Base-by-base conservation (phyloP, 2,797 vertebrate genomes). In the Rhabdomys pumilio region DNA sequence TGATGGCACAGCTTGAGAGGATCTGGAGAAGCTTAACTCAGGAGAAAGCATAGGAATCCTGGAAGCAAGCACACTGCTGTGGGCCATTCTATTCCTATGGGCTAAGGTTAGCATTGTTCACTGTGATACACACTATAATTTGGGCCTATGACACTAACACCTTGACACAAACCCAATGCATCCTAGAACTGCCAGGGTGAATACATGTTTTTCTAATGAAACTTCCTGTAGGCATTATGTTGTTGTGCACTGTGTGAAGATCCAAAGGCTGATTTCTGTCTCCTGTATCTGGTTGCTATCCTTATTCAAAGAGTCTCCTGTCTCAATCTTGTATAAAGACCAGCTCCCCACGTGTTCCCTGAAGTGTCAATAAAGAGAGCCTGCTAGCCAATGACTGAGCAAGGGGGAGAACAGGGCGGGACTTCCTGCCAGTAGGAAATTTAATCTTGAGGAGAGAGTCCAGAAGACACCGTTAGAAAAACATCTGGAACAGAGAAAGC, bases 121-220 rank as follows among this genome's bases (percentile, higher is more conserved):
- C 26, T 34, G 9, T 24, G 17, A 19, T 38, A 8, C 55, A 38
- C n/a, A 20, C 41, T 81, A 10, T 11, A 47, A 76, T n/a, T 83
- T 0, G 0, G 34, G 20, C 38, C 9, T 3, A 65, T 47, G 24
- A 29, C 17, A 57, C 34, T 20, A 24, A 61, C 1, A 10, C 31
- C 24, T 3, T 5, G 4, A 50, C 41, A n/a, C 1, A 12, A 9
- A 8, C 55, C 2, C 0, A 22, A 24, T 11, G 47, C 2, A n/a
- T 50, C 44, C 34, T 1, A 1, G 34, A 57, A 22, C 11, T 31
- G 13, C 29, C 72, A 85, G 20, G 13, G 20, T 55, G 47, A 31
- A 9, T 2, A 0, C 0, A 0, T 14, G 0, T 29, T 15, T 83
- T 77, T 59, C 57, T 29, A 59, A 83, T 24, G 53, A 67, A 76